Base-by-base conservation (phyloP, 2,113 vertebrate genomes). In the Tapirus terrestris region DNA sequence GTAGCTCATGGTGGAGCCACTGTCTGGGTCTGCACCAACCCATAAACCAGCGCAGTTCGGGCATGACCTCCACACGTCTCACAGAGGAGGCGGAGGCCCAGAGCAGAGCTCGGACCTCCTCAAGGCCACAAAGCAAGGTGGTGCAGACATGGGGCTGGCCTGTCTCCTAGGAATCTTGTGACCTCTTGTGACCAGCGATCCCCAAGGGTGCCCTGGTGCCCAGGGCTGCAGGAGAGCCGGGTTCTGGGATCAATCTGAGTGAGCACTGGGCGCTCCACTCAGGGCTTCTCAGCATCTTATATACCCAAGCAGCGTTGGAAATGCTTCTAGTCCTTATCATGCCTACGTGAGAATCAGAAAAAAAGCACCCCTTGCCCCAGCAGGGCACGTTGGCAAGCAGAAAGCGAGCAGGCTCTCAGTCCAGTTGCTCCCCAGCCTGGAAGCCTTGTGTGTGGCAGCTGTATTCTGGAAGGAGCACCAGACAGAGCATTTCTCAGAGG, bases 401-500 rank as follows among this genome's bases (percentile, higher is more conserved):
- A 53, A 48, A 72, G 67, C 16, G 2, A 48, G 36, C 6, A 63
- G 63, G 33, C 65, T 61, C 43, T n/a, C 76, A 21, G 67, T 33
- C 56, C 29, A 8, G 11, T 36, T 1, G 0, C 23, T 33, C 77
- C 31, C 68, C 8, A 0, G 16, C 43, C n/a, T 6, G 63, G 56
- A 18, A 11, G 11, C 18, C 8, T 20, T 60, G 3, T 20, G n/a
- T 43, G 48, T 39, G 75, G 61, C 20, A 39, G 67, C 56, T 33
- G 2, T 13, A 16, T n/a, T 36, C 70, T 39, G 48, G 16, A 60
- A 20, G 25, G 70, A 31, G 3, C 20, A 4, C 33, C 31, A 5
- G 58, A 17, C 43, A 31, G 77, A 73, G 31, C 23, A 29, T 83
- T 48, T 83, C 81, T 53, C 68, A 39, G 56, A 77, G 3, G 14